Base-by-base conservation (phyloP, 2,797 vertebrate genomes). In the Sebastes hubbsi region DNA sequence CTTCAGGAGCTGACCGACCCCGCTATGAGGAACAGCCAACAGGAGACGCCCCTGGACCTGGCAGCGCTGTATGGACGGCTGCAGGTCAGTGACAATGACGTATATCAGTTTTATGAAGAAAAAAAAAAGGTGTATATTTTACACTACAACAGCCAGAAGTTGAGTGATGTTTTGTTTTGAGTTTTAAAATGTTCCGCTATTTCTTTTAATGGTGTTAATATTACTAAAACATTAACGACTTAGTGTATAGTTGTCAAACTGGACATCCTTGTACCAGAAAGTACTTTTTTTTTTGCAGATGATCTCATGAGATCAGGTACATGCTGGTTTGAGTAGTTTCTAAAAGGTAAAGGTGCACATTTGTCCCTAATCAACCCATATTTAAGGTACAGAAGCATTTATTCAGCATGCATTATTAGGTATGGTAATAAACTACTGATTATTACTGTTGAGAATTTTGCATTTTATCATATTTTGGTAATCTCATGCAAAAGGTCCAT, bases 1-100 rank as follows among this genome's bases (percentile, higher is more conserved):
- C 95, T 99, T 3, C 97, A 98, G 88, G 98, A 99, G 90, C 95
- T 98, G 85, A 97, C 97, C 0, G 98, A 99, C 87, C 97, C 98
- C 34, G 96, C 97, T 22, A 99, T 99, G 95, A 96, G 98, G 72
- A 99, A 99, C 94, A 98, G 96, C 91, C 96, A 94, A 22, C 95
- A 97, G 13, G 98, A 99, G 88, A 98, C 97, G 0, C 98, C 98
- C 1, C 89, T 99, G 92, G 98, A 99, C 92, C 94, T 99, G 91
- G 98, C 98, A 0, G 98, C 98, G 0, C 95, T 99, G 58, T 99
- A 99, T 4, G 98, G 98, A 14, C 96, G 98, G 1, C 95, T 99
- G n/a, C 94, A 97, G 32, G 94, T 94, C 75, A 88, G 88, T 63
- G 11, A 59, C n/a, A 67, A 13, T 22, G 8, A 30, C 29, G 7